A percentile compares a stretch with the other conserved stretches of the same genome.
Evolutionary conservation across 2,113 vertebrate genomes (phyloP).

Genomic region (Corydoras sp.): DNA sequence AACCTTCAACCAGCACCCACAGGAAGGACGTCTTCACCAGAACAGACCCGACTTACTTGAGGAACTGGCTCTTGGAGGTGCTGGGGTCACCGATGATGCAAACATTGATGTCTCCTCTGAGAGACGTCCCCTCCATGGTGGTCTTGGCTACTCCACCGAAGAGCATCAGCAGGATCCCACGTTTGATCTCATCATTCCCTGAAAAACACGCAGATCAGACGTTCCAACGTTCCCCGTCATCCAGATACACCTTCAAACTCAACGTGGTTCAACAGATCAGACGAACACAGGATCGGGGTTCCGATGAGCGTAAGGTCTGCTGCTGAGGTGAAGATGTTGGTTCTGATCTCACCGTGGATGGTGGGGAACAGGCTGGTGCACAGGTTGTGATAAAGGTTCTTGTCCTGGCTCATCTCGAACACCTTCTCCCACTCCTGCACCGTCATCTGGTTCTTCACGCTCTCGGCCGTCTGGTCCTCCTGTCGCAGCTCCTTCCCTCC

Average conservation of each 20-base stretch:
- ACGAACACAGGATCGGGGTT: no score
- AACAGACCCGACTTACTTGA: slow-evolving; percentile 44
- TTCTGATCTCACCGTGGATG: slow-evolving; percentile 49
- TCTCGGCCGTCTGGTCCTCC: slow-evolving; percentile 57
- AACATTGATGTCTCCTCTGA: slow-evolving; percentile 54
- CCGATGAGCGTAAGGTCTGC: no score
- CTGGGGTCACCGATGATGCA: slow-evolving; percentile 58
- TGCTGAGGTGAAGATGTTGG: neutral
- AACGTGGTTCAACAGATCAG: no score
- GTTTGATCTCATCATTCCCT: slow-evolving; percentile 59
- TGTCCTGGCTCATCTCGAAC: slow-evolving; percentile 60
- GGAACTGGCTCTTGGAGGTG: slow-evolving; percentile 60
- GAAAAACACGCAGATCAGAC: no score
- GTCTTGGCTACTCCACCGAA: slow-evolving; percentile 58
- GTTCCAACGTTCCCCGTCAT: no score
- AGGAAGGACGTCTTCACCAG: no score
- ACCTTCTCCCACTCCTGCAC: slow-evolving; percentile 60
- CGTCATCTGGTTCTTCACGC: slow-evolving; percentile 59
- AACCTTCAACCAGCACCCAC: no score
- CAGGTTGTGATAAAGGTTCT: slow-evolving; percentile 61
- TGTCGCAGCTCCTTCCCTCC: slow-evolving; percentile 51
- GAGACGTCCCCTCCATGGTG: slow-evolving; percentile 55
- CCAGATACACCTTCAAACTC: no score
- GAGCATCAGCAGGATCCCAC: slow-evolving; percentile 56
- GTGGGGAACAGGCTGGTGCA: slow-evolving; percentile 60